A percentile compares a stretch with the other conserved stretches of the same genome.
phyloP scores from a whole-genome alignment of 2,797 vertebrate genomes.

The Spheniscus humboldti region DNA sequence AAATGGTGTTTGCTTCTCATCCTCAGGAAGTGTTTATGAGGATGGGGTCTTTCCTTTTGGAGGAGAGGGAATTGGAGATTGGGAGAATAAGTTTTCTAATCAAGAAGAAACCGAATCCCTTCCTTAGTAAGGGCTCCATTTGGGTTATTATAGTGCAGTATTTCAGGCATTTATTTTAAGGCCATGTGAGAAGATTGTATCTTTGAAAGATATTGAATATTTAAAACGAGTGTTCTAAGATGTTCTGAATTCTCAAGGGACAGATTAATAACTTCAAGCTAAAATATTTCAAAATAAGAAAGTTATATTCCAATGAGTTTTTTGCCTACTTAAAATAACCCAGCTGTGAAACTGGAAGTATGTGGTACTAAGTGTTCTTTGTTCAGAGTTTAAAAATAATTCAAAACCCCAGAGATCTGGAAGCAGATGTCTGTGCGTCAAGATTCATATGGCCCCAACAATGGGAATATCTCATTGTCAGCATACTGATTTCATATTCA shows the following conservation, averaged over 20 bases:
- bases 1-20: background rate
- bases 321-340: conserved; percentile 50
- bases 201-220: background rate
- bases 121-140: background rate
- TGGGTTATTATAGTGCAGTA: background rate
- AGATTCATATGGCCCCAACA: background rate
- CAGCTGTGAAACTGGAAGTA: conserved; percentile 55
- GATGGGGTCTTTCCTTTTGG: background rate
- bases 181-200: background rate
- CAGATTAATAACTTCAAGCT: conserved; percentile 26
- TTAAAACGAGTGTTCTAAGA: background rate
- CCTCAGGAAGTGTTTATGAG: background rate
- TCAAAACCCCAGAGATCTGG: conserved; percentile 33
- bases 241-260: background rate
- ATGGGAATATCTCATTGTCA: background rate
- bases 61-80: background rate
- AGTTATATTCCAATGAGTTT: background rate
- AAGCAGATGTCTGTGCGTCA: conserved; percentile 53
- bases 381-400: conserved; percentile 59
- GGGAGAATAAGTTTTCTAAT: background rate
- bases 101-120: background rate
- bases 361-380: conserved; percentile 60
- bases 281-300: conserved; percentile 36
- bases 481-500: background rate
- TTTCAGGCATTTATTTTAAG: conserved; percentile 8